Conservation (phyloP, 2,797 vertebrate species). For the Distichodus sexfasciatus region DNA sequence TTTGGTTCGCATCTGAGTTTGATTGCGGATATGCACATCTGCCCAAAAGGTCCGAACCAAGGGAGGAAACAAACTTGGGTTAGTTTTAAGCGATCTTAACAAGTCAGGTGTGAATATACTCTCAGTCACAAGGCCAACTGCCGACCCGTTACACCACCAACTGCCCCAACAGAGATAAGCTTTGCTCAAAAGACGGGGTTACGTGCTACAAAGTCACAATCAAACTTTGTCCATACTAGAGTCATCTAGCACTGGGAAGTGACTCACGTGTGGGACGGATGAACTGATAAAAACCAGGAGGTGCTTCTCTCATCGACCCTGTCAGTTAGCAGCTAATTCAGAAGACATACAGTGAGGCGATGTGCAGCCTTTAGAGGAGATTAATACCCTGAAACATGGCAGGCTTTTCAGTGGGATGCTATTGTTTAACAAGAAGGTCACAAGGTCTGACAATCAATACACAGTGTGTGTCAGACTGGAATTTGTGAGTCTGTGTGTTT, state of each 20-base stretch:
- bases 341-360: neutral
- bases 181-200: too few relatives aligned
- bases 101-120: too few relatives aligned
- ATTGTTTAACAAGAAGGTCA: conserved; percentile 40
- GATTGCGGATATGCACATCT: too few relatives aligned
- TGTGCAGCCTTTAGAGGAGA: conserved; percentile 8
- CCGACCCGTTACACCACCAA: too few relatives aligned
- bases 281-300: conserved; percentile 37
- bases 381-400: conserved; percentile 34
- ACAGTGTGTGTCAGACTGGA: conserved; percentile 40
- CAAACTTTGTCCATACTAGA: neutral
- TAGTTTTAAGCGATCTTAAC: too few relatives aligned
- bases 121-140: too few relatives aligned
- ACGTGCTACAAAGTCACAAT: too few relatives aligned
- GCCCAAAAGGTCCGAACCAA: too few relatives aligned
- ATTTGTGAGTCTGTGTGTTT: conserved; percentile 28
- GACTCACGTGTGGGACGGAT: neutral
- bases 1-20: too few relatives aligned
- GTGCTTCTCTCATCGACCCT: neutral
- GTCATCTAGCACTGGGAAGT: neutral
- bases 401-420: conserved; percentile 27
- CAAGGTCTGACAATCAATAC: conserved; percentile 47
- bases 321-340: conserved; percentile 1
- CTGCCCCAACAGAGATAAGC: too few relatives aligned
- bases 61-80: too few relatives aligned